Conservation (phyloP, 2,797 vertebrate species). For the Acanthurus tractus region DNA sequence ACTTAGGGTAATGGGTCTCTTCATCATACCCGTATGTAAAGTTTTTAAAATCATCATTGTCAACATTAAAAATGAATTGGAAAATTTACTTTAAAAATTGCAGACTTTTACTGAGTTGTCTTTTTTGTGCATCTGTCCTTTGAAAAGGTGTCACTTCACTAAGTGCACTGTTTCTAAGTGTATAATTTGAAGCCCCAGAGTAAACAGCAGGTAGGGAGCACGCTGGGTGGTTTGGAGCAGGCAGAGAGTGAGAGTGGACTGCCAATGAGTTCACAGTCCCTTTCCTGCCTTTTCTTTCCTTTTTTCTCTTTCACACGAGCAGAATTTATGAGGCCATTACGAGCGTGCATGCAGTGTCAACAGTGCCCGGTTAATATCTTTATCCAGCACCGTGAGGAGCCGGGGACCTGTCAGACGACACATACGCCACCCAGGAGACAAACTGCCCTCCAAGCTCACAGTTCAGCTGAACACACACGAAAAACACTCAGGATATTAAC, state of each 20-base stretch:
- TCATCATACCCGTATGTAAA: too few relatives aligned
- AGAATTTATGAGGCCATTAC: slow-evolving; percentile 86
- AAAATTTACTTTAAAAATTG: too few relatives aligned
- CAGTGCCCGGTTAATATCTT: slow-evolving; percentile 78
- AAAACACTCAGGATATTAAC: slow-evolving; percentile 49
- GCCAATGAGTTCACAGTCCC: slow-evolving; percentile 64
- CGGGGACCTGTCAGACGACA: slow-evolving; percentile 61
- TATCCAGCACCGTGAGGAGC: slow-evolving; percentile 68
- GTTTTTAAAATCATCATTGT: too few relatives aligned
- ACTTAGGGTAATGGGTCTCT: too few relatives aligned
- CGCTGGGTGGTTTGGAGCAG: slow-evolving; percentile 40
- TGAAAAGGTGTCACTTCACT: not conserved
- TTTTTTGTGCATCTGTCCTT: not conserved
- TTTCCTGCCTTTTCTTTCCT: slow-evolving; percentile 53
- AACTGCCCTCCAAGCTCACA: slow-evolving; percentile 49
- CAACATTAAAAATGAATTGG: too few relatives aligned
- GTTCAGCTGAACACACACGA: slow-evolving; percentile 44
- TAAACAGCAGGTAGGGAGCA: slow-evolving; percentile 54
- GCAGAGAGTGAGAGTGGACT: slow-evolving; percentile 62
- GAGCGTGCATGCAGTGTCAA: slow-evolving; percentile 75
- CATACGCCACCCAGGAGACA: slow-evolving; percentile 66
- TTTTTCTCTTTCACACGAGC: slow-evolving; percentile 71
- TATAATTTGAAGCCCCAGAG: not conserved
- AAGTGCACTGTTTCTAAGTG: not conserved
- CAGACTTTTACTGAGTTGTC: too few relatives aligned